Evolutionary conservation across 1,140 invertebrate species (phyloP).

Genomic region (Scylla paramamosain): DNA sequence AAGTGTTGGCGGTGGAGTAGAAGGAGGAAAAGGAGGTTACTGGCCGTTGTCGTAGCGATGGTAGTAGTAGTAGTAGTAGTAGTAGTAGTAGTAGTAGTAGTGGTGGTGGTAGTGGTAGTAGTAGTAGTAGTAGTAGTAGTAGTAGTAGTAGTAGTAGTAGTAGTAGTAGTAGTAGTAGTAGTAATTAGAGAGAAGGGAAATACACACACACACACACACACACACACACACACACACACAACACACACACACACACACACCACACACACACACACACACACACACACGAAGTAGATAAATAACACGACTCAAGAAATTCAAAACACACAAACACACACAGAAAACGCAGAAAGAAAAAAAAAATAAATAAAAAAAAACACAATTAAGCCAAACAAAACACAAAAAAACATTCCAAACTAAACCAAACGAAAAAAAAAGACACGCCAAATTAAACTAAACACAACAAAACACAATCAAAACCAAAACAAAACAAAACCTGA

Average conservation of each 20-base stretch:
- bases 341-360: not conserved
- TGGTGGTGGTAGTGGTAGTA: too few species aligned
- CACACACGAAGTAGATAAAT: not conserved
- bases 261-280: not conserved
- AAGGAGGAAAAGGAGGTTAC: too few species aligned
- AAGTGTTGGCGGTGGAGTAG: too few species aligned
- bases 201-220: not conserved
- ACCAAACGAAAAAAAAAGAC: not conserved
- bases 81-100: slow-evolving; percentile 21
- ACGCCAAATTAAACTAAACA: not conserved
- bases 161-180: too few species aligned
- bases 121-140: too few species aligned
- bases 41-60: not conserved
- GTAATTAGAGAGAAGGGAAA: not conserved
- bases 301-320: not conserved
- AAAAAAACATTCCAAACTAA: not conserved
- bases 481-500: not conserved
- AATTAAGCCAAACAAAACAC: too few species aligned
- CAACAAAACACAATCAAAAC: not conserved
- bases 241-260: not conserved
- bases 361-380: not conserved
- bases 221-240: not conserved
- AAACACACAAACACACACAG: not conserved
- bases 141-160: too few species aligned
- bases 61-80: slow-evolving; percentile 33